phyloP scores from a whole-genome alignment of 1,140 invertebrate genomes.

The Bombus sibiricus region DNA sequence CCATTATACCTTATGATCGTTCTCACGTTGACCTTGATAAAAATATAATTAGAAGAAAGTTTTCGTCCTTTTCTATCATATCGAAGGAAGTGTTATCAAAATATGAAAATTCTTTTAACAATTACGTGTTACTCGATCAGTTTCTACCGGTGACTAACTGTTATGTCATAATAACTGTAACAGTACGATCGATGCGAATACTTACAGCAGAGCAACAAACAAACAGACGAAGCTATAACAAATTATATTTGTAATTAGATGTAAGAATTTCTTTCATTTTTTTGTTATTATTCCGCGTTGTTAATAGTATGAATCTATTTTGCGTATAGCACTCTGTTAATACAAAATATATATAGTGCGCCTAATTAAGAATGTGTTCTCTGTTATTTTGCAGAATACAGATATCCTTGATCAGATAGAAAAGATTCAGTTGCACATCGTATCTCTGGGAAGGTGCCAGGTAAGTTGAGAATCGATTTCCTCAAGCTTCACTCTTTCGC shows the following conservation, averaged over 20 bases:
- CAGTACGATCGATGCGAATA: neutral
- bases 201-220: neutral
- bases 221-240: neutral
- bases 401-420: constrained; percentile 73
- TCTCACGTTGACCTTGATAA: neutral
- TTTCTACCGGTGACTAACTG: neutral
- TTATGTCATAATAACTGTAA: neutral
- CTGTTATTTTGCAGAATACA: constrained; percentile 71
- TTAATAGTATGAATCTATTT: neutral
- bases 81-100: neutral
- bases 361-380: neutral
- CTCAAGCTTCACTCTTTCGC: constrained; percentile 26
- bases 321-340: neutral
- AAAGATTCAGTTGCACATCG: constrained; percentile 76
- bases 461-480: constrained; percentile 70
- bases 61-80: neutral
- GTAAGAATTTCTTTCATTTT: neutral
- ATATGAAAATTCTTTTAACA: neutral
- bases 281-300: neutral
- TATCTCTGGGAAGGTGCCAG: constrained; percentile 77
- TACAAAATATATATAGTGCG: neutral
- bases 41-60: no score
- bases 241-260: neutral
- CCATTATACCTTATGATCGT: neutral
- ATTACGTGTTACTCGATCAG: neutral